These are phyloP conservation scores for Coreius guichenoti DNA, from an alignment of 2,797 vertebrate species.

Conservation along the genomic window DNA sequence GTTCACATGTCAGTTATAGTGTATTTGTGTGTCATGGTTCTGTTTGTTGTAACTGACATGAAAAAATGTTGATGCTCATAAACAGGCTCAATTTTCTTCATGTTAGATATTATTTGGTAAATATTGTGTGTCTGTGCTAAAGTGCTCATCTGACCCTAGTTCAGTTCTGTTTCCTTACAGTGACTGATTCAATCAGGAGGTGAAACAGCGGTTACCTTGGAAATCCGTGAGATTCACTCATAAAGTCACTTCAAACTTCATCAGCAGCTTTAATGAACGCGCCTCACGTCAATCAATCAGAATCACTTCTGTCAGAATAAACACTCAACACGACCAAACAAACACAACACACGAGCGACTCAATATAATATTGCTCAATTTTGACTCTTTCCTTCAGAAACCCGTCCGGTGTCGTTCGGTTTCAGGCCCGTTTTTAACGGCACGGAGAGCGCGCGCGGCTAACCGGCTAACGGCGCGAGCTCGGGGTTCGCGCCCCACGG, in stretches of 20 bases:
- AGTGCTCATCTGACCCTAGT: no score
- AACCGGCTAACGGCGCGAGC: slow-evolving; percentile 1
- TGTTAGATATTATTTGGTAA: slow-evolving; percentile 1
- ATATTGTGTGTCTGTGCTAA: no score
- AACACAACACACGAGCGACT: neutral
- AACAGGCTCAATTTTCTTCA: slow-evolving; percentile 2
- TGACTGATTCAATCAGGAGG: neutral
- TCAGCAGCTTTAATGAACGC: slow-evolving; percentile 35
- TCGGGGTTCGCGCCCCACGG: neutral
- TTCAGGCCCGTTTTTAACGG: neutral
- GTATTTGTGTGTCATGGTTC: neutral
- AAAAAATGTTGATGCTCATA: slow-evolving; percentile 50
- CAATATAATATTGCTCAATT: no score
- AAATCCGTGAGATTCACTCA: slow-evolving; percentile 57
- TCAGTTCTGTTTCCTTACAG: no score
- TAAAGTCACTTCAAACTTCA: slow-evolving; percentile 46
- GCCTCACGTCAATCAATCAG: slow-evolving; percentile 35
- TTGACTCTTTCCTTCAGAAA: neutral
- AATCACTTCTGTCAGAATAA: neutral
- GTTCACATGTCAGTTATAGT: neutral
- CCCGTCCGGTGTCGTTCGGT: neutral
- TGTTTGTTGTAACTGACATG: slow-evolving; percentile 57
- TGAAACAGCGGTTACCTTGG: slow-evolving; percentile 67
- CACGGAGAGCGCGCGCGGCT: neutral
- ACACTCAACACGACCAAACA: neutral